Evolutionary conservation across 2,888 invertebrate species (phyloP).

Genomic region (Drosophila ezoana): DNA sequence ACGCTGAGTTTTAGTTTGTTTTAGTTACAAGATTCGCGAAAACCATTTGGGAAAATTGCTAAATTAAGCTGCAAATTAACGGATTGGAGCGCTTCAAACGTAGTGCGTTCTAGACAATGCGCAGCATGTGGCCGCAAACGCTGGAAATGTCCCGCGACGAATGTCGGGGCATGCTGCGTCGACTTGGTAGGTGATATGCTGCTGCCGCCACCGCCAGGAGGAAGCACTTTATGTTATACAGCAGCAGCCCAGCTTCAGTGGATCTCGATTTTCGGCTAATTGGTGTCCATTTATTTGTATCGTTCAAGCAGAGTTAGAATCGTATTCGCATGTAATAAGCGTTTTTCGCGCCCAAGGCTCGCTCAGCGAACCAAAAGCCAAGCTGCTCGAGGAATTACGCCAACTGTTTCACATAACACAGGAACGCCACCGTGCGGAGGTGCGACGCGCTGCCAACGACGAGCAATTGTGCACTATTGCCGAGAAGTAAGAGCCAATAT

Average conservation of each 20-base stretch:
- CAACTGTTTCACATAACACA: conserved; percentile 93
- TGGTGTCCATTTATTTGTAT: conserved; percentile 30
- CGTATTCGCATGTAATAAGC: conserved; percentile 95
- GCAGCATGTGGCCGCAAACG: conserved; percentile 84
- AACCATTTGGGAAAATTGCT: conserved; percentile 60
- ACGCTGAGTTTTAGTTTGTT: conserved; percentile 77
- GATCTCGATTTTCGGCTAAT: conserved; percentile 19
- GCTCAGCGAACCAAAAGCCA: conserved; percentile 93
- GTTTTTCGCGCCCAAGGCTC: conserved; percentile 97
- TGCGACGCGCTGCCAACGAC: conserved; percentile 96
- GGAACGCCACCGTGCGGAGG: conserved; percentile 96
- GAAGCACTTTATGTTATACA: conserved; percentile 5
- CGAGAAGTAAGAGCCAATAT: conserved; percentile 89
- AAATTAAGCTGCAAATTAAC: conserved; percentile 72
- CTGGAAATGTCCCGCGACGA: conserved; percentile 93
- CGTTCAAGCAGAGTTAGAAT: conserved; percentile 91
- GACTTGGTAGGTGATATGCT: conserved; percentile 88
- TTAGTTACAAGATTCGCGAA: conserved; percentile 74
- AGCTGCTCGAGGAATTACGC: conserved; percentile 93
- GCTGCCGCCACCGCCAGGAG: conserved; percentile 33
- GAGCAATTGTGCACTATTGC: conserved; percentile 95
- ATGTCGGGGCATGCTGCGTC: conserved; percentile 93
- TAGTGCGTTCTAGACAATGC: conserved; percentile 57
- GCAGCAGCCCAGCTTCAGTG: conserved; percentile 3
- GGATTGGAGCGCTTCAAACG: conserved; percentile 59